Evolutionary conservation across 2,888 invertebrate genomes (phyloP).

Genomic region (Malthinus flaveolus): DNA sequence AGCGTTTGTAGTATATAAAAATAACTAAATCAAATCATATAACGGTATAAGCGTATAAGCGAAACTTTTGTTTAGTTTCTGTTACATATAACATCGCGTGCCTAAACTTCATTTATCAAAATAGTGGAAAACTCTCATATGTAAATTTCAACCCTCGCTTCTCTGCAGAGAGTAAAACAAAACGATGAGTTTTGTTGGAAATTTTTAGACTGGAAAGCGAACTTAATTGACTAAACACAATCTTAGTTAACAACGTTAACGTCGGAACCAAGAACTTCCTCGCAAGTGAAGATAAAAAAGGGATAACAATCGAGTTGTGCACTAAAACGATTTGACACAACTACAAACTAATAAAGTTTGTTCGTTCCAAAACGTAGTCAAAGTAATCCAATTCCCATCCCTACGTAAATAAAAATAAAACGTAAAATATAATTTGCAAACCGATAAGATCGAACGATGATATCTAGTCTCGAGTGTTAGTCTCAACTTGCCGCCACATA

Average conservation of each 20-base stretch:
- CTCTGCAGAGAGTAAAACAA: not conserved
- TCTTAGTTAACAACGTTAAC: too few species aligned
- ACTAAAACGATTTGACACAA: too few species aligned
- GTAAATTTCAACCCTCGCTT: not conserved
- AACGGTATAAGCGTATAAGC: too few species aligned
- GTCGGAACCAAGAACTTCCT: too few species aligned
- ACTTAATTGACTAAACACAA: too few species aligned
- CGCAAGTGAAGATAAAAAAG: too few species aligned
- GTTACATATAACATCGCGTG: not conserved
- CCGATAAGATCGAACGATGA: slow-evolving; percentile 29
- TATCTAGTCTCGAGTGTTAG: slow-evolving; percentile 17
- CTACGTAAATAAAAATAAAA: slow-evolving; percentile 1
- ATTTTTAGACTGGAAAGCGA: not conserved
- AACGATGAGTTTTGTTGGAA: not conserved
- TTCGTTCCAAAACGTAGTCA: too few species aligned
- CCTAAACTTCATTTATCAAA: slow-evolving; percentile 2
- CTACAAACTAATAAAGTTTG: too few species aligned
- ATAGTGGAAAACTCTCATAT: not conserved
- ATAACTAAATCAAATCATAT: too few species aligned
- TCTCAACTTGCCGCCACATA: slow-evolving; percentile 33
- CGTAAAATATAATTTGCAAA: not conserved
- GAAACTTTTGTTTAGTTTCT: not conserved
- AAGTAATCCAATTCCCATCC: too few species aligned
- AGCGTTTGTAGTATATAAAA: too few species aligned
- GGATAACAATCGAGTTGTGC: too few species aligned